A percentile compares a stretch with the other conserved stretches of the same genome.
Conservation (phyloP, 2,888 invertebrate species). For the Drosophila pseudotalamancana region DNA sequence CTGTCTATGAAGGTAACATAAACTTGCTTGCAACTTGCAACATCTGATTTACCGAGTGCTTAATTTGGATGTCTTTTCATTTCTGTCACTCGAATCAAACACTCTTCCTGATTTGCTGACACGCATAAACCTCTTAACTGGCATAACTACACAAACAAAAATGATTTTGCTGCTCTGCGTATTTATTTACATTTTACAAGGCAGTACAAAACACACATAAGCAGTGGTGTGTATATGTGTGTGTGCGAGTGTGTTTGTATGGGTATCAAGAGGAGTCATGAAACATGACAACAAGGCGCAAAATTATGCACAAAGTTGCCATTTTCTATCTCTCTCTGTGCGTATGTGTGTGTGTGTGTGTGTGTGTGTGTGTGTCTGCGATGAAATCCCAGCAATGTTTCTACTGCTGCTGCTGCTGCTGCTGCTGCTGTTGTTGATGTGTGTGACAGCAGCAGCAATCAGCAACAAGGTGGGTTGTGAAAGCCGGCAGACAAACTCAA, state of each 20-base stretch:
- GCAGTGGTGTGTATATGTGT: conserved; percentile 5
- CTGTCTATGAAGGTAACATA: neutral
- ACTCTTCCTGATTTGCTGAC: conserved; percentile 20
- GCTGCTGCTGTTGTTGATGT: conserved; percentile 42
- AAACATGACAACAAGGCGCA: conserved; percentile 77
- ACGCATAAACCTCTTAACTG: conserved; percentile 56
- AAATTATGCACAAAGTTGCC: conserved; percentile 79
- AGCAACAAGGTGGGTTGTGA: conserved; percentile 67
- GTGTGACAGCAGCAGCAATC: conserved; percentile 47
- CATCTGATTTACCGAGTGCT: neutral
- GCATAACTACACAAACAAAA: conserved; percentile 51
- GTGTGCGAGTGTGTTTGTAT: no score
- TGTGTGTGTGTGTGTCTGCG: conserved; percentile 19
- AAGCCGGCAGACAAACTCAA: conserved; percentile 38
- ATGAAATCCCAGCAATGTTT: conserved; percentile 67
- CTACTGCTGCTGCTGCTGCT: conserved; percentile 31
- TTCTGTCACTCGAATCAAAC: neutral
- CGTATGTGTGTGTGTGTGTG: neutral
- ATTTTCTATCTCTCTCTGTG: conserved; percentile 35
- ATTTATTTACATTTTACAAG: conserved; percentile 80
- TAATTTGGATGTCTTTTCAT: neutral
- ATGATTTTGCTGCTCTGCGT: conserved; percentile 46
- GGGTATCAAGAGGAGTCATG: conserved; percentile 14
- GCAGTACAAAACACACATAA: conserved; percentile 56
- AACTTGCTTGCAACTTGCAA: neutral